Percentiles rank a stretch among this genome's conserved stretches.
phyloP scores from a whole-genome alignment of 2,113 vertebrate genomes.

The Hassar affinis region DNA sequence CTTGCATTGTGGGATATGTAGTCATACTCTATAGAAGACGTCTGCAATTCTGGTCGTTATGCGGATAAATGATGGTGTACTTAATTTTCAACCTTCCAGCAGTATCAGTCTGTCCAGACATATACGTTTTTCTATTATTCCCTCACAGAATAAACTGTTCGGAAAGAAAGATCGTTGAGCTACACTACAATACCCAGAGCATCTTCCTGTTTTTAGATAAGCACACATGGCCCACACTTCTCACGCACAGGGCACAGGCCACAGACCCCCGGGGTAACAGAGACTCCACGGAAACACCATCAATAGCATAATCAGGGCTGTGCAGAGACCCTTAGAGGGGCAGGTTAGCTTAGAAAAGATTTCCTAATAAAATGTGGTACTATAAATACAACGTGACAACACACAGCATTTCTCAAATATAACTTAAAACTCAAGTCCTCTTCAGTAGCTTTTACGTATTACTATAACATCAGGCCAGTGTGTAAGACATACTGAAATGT shows the following conservation, averaged over 20 bases:
- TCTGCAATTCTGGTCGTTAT: background rate
- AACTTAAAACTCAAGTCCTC: background rate
- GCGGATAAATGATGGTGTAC: background rate
- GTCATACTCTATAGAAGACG: slow-evolving; percentile 50
- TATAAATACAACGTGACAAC: background rate
- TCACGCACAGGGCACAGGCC: slow-evolving; percentile 42
- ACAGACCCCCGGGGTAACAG: slow-evolving; percentile 26
- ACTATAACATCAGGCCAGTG: background rate
- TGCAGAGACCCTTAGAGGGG: background rate
- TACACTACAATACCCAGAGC: slow-evolving; percentile 68
- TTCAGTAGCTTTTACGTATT: background rate
- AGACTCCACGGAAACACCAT: slow-evolving; percentile 1
- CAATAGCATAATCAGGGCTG: background rate
- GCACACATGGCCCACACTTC: slow-evolving; percentile 28
- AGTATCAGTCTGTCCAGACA: background rate
- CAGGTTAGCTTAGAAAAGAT: background rate
- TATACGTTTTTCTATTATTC: background rate
- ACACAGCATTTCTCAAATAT: background rate
- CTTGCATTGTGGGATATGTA: slow-evolving; percentile 72
- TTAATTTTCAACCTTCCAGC: background rate
- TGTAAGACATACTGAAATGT: background rate
- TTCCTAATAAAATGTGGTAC: background rate
- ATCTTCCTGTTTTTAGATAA: background rate
- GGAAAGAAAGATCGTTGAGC: no score
- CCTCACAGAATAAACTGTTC: background rate